Evolutionary conservation across 2,797 vertebrate genomes (phyloP).

Genomic region (Phyllotis vaccarum): DNA sequence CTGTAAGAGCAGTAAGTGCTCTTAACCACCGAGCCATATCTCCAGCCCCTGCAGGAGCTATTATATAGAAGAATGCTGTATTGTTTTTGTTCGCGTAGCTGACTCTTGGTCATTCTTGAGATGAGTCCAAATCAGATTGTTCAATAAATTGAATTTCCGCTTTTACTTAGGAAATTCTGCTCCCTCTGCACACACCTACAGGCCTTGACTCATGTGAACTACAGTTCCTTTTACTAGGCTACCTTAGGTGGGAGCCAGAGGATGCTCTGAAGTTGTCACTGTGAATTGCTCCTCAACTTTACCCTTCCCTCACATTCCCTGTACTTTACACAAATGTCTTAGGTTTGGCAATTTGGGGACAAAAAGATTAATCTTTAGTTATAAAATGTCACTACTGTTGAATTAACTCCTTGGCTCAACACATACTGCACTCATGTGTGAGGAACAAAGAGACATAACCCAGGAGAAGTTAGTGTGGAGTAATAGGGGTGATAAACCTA

Average conservation of each 20-base stretch:
- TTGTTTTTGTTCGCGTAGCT: background rate
- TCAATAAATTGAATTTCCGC: slow-evolving; percentile 8
- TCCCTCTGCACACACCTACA: slow-evolving; percentile 12
- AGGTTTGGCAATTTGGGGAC: background rate
- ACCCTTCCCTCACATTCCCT: background rate
- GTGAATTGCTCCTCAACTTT: background rate
- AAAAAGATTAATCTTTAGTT: background rate
- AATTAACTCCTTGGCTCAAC: slow-evolving; percentile 5
- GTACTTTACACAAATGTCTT: background rate
- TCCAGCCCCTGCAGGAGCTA: background rate
- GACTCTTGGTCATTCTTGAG: background rate
- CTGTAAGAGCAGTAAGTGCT: background rate
- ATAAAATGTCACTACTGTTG: background rate
- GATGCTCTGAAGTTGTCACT: background rate
- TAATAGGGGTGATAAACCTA: background rate
- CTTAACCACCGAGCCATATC: background rate
- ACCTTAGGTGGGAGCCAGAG: background rate
- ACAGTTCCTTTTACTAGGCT: background rate
- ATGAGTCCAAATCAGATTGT: background rate
- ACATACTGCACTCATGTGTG: background rate
- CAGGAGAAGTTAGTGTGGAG: background rate
- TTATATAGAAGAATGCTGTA: background rate
- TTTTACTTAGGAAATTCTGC: background rate
- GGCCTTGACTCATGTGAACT: background rate
- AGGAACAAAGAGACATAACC: background rate